Evolutionary conservation across 2,113 vertebrate genomes (phyloP).

Genomic region (Pholis gunnellus): DNA sequence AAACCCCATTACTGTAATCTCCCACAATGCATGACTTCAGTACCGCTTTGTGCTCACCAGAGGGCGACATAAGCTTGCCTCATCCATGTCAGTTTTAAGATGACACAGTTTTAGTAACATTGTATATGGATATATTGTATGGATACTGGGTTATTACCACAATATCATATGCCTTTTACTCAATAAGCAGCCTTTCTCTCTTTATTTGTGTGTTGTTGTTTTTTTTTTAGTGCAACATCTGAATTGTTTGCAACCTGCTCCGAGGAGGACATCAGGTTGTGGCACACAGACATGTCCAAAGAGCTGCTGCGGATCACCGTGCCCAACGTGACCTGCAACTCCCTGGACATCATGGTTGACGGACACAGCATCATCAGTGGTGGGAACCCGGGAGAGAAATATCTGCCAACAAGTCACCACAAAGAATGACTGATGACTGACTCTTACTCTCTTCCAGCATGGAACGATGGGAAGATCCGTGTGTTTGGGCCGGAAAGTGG

Average conservation of each 20-base stretch:
- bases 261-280: constrained; percentile 89
- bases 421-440: background rate
- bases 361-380: constrained; percentile 92
- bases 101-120: background rate
- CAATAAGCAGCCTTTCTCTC: background rate
- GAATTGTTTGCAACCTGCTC: constrained; percentile 93
- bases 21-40: background rate
- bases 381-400: constrained; percentile 52
- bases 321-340: constrained; percentile 89
- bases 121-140: background rate
- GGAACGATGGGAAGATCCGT: constrained; percentile 90
- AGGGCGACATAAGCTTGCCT: constrained; percentile 52
- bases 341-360: constrained; percentile 87
- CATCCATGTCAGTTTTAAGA: background rate
- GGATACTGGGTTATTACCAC: background rate
- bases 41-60: constrained; percentile 63
- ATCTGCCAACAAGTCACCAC: background rate
- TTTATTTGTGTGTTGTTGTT: background rate
- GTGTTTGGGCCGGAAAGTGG: constrained; percentile 89
- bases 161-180: background rate
- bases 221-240: constrained; percentile 83
- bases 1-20: background rate
- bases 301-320: constrained; percentile 88
- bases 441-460: constrained; percentile 77
- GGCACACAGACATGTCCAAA: constrained; percentile 85